phyloP scores from a whole-genome alignment of 2,888 invertebrate species.

The Sisyra nigra region DNA sequence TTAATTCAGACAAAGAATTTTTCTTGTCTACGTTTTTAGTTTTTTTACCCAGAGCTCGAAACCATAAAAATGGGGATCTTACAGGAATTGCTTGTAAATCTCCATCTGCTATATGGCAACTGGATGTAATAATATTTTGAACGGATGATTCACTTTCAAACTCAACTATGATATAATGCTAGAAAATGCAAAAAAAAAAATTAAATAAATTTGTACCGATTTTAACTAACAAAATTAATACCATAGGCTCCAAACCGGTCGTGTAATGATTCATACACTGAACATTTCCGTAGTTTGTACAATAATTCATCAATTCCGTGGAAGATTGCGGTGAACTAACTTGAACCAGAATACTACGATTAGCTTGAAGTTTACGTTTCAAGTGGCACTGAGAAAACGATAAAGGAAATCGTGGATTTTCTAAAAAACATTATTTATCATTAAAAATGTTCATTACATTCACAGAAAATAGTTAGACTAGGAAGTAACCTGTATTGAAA shows the following conservation, averaged over 20 bases:
- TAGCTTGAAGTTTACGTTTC: conserved; percentile 45
- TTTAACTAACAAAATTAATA: conserved; percentile 15
- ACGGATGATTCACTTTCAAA: conserved; percentile 39
- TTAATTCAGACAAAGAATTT: conserved; percentile 16
- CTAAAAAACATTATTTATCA: conserved; percentile 10
- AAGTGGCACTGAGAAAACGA: conserved; percentile 40
- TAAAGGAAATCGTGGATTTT: no score
- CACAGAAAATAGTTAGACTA: not conserved
- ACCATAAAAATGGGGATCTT: conserved; percentile 58
- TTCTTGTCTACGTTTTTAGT: conserved; percentile 19
- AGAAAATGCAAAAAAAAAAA: conserved; percentile 15
- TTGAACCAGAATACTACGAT: conserved; percentile 55
- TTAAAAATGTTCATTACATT: not conserved
- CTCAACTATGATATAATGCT: conserved; percentile 66
- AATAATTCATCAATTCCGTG: conserved; percentile 49
- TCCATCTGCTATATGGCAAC: conserved; percentile 30
- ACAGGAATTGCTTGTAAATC: conserved; percentile 43
- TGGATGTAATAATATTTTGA: conserved; percentile 33
- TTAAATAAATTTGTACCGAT: conserved; percentile 14
- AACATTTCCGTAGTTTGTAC: conserved; percentile 46
- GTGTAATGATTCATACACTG: conserved; percentile 48
- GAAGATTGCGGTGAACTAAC: conserved; percentile 55
- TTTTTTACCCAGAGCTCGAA: conserved; percentile 25
- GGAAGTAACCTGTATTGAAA: not conserved
- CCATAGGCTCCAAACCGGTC: conserved; percentile 23